phyloP scores from a whole-genome alignment of 2,113 vertebrate genomes.

The Gallinago jamesoni region DNA sequence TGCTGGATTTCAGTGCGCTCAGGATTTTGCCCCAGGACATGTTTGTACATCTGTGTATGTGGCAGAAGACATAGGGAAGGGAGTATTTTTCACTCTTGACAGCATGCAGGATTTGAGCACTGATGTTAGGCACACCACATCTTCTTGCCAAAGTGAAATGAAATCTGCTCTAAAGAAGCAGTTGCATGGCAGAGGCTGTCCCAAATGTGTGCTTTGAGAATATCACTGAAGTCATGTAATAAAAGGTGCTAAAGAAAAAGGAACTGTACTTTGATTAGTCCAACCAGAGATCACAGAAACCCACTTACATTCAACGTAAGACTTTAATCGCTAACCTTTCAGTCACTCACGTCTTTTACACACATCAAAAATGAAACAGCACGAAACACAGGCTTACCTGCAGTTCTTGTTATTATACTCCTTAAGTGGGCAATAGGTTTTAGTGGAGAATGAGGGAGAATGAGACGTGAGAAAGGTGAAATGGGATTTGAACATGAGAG shows the following conservation, averaged over 20 bases:
- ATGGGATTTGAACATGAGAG: background rate
- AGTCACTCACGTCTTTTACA: background rate
- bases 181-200: background rate
- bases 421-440: background rate
- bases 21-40: constrained; percentile 41
- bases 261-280: background rate
- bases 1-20: background rate
- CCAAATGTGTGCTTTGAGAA: background rate
- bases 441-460: background rate
- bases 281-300: background rate
- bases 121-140: background rate
- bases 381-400: background rate
- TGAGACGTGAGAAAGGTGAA: background rate
- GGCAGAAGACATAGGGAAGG: constrained; percentile 30
- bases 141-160: background rate
- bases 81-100: constrained; percentile 42
- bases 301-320: background rate
- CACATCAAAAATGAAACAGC: background rate
- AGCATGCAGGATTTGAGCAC: constrained; percentile 22
- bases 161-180: background rate
- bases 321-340: background rate
- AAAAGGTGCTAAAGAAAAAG: background rate
- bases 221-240: background rate
- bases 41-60: constrained; percentile 26
- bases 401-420: background rate